phyloP scores from a whole-genome alignment of 2,797 vertebrate species.

The Anas bahamensis region DNA sequence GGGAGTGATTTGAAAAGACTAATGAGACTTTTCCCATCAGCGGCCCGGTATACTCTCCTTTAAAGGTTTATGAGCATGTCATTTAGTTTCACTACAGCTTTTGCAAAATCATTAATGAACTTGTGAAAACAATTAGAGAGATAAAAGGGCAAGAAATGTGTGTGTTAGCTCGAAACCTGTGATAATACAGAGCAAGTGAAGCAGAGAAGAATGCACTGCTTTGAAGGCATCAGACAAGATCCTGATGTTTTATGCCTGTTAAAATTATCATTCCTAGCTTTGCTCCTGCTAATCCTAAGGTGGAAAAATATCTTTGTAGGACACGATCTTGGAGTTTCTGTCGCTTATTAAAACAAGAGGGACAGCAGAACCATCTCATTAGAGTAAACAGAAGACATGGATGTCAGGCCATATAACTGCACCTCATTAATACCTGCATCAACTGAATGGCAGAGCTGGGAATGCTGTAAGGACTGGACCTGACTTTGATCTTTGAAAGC shows the following conservation, averaged over 20 bases:
- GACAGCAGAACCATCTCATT: neutral
- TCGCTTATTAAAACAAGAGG: constrained; percentile 13
- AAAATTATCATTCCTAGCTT: constrained; percentile 9
- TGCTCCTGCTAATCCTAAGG: constrained; percentile 1
- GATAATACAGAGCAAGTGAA: neutral
- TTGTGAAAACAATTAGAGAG: constrained; percentile 68
- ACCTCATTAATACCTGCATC: constrained; percentile 34
- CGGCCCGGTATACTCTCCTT: neutral
- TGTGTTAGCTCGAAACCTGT: constrained; percentile 26
- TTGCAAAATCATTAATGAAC: constrained; percentile 69
- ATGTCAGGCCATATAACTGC: neutral
- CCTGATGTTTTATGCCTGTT: neutral
- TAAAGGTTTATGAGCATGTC: constrained; percentile 59
- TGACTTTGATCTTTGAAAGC: constrained; percentile 48
- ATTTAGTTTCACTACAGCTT: constrained; percentile 55
- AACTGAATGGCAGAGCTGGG: neutral
- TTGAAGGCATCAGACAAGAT: constrained; percentile 28
- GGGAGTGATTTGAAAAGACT: constrained; percentile 59
- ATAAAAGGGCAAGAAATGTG: constrained; percentile 58
- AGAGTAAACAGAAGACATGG: neutral
- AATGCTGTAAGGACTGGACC: neutral
- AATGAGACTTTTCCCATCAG: constrained; percentile 57
- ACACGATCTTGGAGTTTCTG: neutral
- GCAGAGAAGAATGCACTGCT: constrained; percentile 19
- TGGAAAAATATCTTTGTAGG: constrained; percentile 5